Evolutionary conservation across 2,113 vertebrate genomes (phyloP).

Genomic region (Rhea pennata): DNA sequence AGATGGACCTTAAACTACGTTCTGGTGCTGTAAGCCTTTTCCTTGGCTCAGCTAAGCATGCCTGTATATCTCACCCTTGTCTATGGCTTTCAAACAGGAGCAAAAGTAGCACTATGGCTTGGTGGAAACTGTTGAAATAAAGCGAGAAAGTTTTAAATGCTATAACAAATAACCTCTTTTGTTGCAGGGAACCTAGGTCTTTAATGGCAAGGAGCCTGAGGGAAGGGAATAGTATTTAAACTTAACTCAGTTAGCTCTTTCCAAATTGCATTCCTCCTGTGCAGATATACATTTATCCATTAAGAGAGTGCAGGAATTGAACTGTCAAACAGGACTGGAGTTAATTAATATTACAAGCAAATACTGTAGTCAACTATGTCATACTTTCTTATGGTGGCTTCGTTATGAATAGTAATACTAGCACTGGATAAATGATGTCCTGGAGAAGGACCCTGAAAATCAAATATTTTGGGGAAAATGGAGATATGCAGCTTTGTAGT

Average conservation of each 20-base stretch:
- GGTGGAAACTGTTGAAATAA: background rate
- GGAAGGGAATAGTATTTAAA: background rate
- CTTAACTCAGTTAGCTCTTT: conserved; percentile 3
- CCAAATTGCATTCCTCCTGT: background rate
- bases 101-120: background rate
- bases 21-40: background rate
- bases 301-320: background rate
- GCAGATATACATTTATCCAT: background rate
- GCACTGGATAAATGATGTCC: background rate
- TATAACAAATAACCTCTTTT: background rate
- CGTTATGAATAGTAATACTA: background rate
- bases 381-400: background rate
- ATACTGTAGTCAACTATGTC: background rate
- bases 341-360: background rate
- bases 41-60: background rate
- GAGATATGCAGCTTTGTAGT: background rate
- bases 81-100: background rate
- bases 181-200: background rate
- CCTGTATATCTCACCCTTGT: background rate
- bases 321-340: background rate
- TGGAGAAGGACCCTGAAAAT: background rate
- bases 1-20: background rate
- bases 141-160: background rate
- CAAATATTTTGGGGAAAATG: background rate
- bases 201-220: background rate